Conservation (phyloP, 2,888 invertebrate species). For the Anaspis maculata region DNA sequence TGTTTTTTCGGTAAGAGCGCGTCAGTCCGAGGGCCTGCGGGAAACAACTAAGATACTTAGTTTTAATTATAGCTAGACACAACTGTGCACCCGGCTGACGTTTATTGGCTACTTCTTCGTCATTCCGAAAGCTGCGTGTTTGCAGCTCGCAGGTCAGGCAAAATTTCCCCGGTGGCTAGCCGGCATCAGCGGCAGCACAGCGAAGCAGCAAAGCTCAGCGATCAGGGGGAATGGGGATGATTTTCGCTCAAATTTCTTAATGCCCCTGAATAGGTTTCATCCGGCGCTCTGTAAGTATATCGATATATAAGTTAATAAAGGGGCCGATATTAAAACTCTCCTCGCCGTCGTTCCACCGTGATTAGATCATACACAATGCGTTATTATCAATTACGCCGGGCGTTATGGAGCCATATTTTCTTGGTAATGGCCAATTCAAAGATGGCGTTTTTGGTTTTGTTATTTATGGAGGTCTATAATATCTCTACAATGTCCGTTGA, state of each 20-base stretch:
- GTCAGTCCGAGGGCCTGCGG: slow-evolving; percentile 22
- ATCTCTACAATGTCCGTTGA: slow-evolving; percentile 2
- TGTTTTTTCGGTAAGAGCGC: slow-evolving; percentile 20
- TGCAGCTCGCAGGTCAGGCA: slow-evolving; percentile 20
- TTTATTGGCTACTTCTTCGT: slow-evolving; percentile 36
- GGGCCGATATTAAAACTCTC: slow-evolving; percentile 2
- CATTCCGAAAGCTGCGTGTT: slow-evolving; percentile 26
- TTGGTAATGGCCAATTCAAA: slow-evolving; percentile 6
- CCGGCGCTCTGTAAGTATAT: too few species aligned
- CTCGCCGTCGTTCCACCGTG: not conserved
- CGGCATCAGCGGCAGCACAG: slow-evolving; percentile 16
- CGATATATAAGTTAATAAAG: slow-evolving; percentile 10
- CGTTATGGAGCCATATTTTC: slow-evolving; percentile 7
- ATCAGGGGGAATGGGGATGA: too few species aligned
- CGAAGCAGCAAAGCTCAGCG: too few species aligned
- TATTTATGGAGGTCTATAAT: slow-evolving; percentile 5
- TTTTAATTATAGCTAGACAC: slow-evolving; percentile 39
- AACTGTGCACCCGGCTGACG: slow-evolving; percentile 31
- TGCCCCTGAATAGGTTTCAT: not conserved
- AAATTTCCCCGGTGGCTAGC: slow-evolving; percentile 30
- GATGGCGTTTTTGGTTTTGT: slow-evolving; percentile 4
- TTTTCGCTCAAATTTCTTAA: too few species aligned
- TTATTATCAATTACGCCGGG: slow-evolving; percentile 7
- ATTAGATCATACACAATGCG: slow-evolving; percentile 7
- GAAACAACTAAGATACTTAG: slow-evolving; percentile 35